Evolutionary conservation across 2,888 invertebrate species (phyloP).

Genomic region (Dasypogon diadema): DNA sequence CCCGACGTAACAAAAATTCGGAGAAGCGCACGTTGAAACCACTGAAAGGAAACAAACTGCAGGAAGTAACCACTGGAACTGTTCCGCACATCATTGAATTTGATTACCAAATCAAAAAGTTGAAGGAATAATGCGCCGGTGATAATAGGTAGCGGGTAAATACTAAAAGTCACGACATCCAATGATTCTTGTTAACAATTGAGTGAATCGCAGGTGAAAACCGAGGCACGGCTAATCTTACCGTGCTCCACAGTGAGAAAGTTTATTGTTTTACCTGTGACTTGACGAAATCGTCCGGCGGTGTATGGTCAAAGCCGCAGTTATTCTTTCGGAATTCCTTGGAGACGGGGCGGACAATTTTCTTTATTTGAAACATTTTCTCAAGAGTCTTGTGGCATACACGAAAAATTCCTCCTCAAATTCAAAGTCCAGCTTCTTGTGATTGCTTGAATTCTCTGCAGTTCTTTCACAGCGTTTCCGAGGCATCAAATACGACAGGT

Average conservation of each 20-base stretch:
- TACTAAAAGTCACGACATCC: too few relatives aligned
- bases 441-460: background rate
- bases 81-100: slow-evolving; percentile 17
- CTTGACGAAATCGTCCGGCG: slow-evolving; percentile 67
- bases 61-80: background rate
- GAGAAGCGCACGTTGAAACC: background rate
- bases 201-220: slow-evolving; percentile 2
- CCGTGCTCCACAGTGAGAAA: background rate
- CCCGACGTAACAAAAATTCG: slow-evolving; percentile 1
- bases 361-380: slow-evolving; percentile 62
- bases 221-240: background rate
- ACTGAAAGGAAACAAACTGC: background rate
- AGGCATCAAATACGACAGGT: background rate
- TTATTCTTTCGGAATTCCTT: slow-evolving; percentile 65
- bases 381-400: background rate
- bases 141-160: too few relatives aligned
- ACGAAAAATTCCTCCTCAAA: background rate
- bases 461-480: slow-evolving; percentile 23
- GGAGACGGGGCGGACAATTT: slow-evolving; percentile 63
- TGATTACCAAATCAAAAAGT: slow-evolving; percentile 1
- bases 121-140: background rate
- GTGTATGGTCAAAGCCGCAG: slow-evolving; percentile 66
- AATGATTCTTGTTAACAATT: background rate
- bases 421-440: background rate
- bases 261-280: slow-evolving; percentile 63